A percentile compares a stretch with the other conserved stretches of the same genome.
These are phyloP conservation scores for Isurus oxyrinchus DNA, from an alignment of 2,113 vertebrate species.

Conservation along the genomic window DNA sequence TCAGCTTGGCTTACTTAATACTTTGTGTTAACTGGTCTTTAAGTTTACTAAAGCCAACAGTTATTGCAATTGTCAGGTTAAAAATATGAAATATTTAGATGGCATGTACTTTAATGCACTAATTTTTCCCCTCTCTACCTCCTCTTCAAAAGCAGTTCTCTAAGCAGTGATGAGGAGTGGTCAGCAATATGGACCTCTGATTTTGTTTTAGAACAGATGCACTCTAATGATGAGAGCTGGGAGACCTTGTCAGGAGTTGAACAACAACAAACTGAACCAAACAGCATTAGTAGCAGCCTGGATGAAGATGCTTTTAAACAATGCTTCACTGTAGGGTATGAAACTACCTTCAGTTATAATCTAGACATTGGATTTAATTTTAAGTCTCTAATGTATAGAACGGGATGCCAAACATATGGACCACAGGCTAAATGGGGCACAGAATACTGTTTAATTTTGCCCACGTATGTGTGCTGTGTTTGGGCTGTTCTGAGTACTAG, in stretches of 20 bases:
- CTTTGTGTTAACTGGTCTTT: not conserved
- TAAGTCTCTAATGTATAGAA: not conserved
- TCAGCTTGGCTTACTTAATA: no score
- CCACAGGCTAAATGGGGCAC: not conserved
- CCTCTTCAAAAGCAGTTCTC: conserved; percentile 52
- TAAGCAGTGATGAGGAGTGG: conserved; percentile 66
- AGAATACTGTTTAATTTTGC: not conserved
- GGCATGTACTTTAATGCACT: not conserved
- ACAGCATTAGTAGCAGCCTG: conserved; percentile 50
- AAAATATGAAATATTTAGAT: not conserved
- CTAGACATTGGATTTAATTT: not conserved
- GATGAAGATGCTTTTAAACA: conserved; percentile 51
- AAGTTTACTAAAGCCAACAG: not conserved
- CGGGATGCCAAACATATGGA: not conserved
- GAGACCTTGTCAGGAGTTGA: conserved; percentile 56
- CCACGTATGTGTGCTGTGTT: not conserved
- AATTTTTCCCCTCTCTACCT: not conserved
- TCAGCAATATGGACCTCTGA: conserved; percentile 50
- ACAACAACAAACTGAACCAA: conserved; percentile 49
- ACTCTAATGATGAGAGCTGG: conserved; percentile 64
- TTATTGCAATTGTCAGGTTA: not conserved
- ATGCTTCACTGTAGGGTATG: conserved; percentile 52
- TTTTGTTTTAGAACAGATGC: conserved; percentile 57
- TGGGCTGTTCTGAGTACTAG: not conserved
- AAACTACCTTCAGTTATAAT: not conserved